phyloP scores from a whole-genome alignment of 2,797 vertebrate species.

The Sebastiscus tertius region DNA sequence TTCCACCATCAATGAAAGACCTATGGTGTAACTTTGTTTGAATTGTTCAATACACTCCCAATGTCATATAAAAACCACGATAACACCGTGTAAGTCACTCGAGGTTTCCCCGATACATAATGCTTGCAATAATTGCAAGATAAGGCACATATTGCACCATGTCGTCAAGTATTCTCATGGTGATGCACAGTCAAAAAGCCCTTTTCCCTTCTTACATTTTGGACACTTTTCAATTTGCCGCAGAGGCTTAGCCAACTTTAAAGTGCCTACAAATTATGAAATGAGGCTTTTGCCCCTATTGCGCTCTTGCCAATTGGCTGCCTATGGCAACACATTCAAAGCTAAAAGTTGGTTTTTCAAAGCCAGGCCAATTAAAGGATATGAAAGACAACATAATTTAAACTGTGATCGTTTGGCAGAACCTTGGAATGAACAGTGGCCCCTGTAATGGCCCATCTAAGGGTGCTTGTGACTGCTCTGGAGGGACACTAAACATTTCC shows the following conservation, averaged over 20 bases:
- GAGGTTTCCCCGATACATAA: constrained; percentile 21
- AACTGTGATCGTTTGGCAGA: constrained; percentile 82
- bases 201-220: constrained; percentile 74
- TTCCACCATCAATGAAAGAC: constrained; percentile 8
- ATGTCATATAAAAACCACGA: constrained; percentile 10
- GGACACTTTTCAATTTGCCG: constrained; percentile 82
- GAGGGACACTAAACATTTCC: constrained; percentile 60
- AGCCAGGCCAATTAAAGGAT: constrained; percentile 84
- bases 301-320: constrained; percentile 84
- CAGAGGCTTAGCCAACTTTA: constrained; percentile 83
- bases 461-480: constrained; percentile 62
- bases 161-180: constrained; percentile 72
- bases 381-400: constrained; percentile 83
- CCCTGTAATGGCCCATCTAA: constrained; percentile 73
- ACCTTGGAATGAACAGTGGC: constrained; percentile 74
- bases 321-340: constrained; percentile 82
- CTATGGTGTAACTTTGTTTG: constrained; percentile 20
- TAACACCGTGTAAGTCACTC: constrained; percentile 17
- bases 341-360: constrained; percentile 84
- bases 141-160: constrained; percentile 56
- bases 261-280: constrained; percentile 86
- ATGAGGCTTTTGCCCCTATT: constrained; percentile 82
- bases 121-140: constrained; percentile 54
- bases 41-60: constrained; percentile 6
- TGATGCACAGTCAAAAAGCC: constrained; percentile 66